Evolutionary conservation across 2,888 invertebrate genomes (phyloP).

Genomic region (Pseudeuparius sepicola): DNA sequence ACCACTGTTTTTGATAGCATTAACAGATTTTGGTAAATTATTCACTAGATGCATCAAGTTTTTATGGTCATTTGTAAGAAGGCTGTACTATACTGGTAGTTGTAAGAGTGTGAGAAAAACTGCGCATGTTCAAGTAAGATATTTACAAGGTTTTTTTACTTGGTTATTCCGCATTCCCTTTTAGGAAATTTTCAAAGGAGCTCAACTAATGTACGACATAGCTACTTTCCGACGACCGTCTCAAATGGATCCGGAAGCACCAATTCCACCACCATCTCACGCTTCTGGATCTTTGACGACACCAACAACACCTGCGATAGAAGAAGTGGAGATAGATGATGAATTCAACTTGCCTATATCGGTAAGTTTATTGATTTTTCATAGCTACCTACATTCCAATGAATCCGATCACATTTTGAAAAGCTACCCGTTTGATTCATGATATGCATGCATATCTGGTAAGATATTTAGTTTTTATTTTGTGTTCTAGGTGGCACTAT

Average conservation of each 20-base stretch:
- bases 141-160: too few species aligned
- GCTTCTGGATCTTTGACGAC: neutral
- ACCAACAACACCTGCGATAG: slow-evolving; percentile 68
- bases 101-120: slow-evolving; percentile 68
- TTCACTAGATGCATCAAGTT: slow-evolving; percentile 87
- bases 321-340: slow-evolving; percentile 73
- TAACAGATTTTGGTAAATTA: slow-evolving; percentile 91
- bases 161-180: slow-evolving; percentile 32
- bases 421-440: too few species aligned
- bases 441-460: too few species aligned
- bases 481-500: too few species aligned
- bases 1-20: slow-evolving; percentile 85
- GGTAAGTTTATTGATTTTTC: too few species aligned
- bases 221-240: slow-evolving; percentile 67
- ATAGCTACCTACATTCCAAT: too few species aligned
- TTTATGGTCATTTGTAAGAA: slow-evolving; percentile 75
- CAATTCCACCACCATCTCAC: slow-evolving; percentile 5
- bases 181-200: slow-evolving; percentile 75
- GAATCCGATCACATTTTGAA: too few species aligned
- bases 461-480: too few species aligned
- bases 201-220: slow-evolving; percentile 71
- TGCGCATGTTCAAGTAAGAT: slow-evolving; percentile 57
- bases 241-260: slow-evolving; percentile 30
- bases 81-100: slow-evolving; percentile 78
- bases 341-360: slow-evolving; percentile 92